Base-by-base conservation (phyloP, 2,888 invertebrate genomes). In the Strigamia crassipes region DNA sequence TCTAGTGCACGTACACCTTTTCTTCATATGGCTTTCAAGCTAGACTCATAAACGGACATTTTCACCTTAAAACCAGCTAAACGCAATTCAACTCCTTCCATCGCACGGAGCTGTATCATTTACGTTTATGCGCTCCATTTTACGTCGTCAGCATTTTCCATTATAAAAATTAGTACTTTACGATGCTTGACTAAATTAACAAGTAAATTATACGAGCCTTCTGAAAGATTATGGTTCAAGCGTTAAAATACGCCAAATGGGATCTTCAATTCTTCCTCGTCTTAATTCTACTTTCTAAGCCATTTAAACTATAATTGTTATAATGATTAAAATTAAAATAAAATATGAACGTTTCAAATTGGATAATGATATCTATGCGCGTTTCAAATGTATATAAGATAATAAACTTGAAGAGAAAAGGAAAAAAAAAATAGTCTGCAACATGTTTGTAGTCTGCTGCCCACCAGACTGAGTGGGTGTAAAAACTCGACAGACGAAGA, bases 401-500 rank as follows among this genome's bases (percentile, higher is more conserved):
- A 73, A 12, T 15, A 5, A 18, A 51, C 13, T 18, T 51, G 18
- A 51, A 73, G 27, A 27, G 73, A 18, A 13, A 13, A 6, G n/a
- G 10, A 51, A 73, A 73, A 51, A 51, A 73, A 73, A 73, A 73
- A 73, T 31, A 1, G 73, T 73, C 73, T 73, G 73, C 73, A 73
- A 73, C 73, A 73, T 73, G 73, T 73, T 73, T 73, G 73, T 73
- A 73, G 73, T 31, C 73, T 73, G 73, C 15, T 73, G 73, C 15
- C 15, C 73, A 73, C 15, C 73, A 73, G 73, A 73, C 73, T 73
- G 73, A 73, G 73, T 73, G 73, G 73, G 73, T 73, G 73, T 73
- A 73, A 73, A 73, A 73, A 73, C 73, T 73, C 73, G 73, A 73
- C 73, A 73, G 73, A 73, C 73, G 73, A 73, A 73, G 73, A 73